These are phyloP conservation scores for Epinephelus coioides DNA, from an alignment of 2,797 vertebrate species.

Conservation along the genomic window DNA sequence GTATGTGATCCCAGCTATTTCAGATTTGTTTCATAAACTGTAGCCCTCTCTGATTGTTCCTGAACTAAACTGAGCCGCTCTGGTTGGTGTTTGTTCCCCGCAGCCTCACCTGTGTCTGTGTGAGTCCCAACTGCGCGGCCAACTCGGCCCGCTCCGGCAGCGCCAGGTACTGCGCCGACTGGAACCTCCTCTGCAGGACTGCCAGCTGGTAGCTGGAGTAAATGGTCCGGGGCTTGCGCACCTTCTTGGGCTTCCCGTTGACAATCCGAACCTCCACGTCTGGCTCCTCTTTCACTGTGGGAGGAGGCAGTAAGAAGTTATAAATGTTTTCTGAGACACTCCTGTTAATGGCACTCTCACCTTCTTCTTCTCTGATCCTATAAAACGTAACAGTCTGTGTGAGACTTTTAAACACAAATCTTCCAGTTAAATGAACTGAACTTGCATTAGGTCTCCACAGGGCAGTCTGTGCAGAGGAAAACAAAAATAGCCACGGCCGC, in stretches of 20 bases:
- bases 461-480: constrained; percentile 41
- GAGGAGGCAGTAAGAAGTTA: neutral
- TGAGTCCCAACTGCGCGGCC: constrained; percentile 93
- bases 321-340: neutral
- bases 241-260: constrained; percentile 95
- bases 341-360: neutral
- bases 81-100: neutral
- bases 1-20: too few species aligned
- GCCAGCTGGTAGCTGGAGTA: constrained; percentile 96
- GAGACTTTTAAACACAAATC: too few species aligned
- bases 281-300: constrained; percentile 91
- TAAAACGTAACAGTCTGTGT: too few species aligned
- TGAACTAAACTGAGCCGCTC: too few species aligned
- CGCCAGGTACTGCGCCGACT: constrained; percentile 94
- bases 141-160: constrained; percentile 94
- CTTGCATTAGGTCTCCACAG: neutral
- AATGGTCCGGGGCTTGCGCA: constrained; percentile 94
- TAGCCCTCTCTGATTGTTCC: too few species aligned
- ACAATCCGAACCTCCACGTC: constrained; percentile 94
- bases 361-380: neutral
- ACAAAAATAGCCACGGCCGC: constrained; percentile 68
- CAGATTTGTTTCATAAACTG: too few species aligned
- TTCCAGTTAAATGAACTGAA: neutral
- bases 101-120: constrained; percentile 90
- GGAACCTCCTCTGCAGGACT: constrained; percentile 93